Evolutionary conservation across 35 echinoderm and acorn worm species (phyloP).

Genomic region (Patiria miniata): DNA sequence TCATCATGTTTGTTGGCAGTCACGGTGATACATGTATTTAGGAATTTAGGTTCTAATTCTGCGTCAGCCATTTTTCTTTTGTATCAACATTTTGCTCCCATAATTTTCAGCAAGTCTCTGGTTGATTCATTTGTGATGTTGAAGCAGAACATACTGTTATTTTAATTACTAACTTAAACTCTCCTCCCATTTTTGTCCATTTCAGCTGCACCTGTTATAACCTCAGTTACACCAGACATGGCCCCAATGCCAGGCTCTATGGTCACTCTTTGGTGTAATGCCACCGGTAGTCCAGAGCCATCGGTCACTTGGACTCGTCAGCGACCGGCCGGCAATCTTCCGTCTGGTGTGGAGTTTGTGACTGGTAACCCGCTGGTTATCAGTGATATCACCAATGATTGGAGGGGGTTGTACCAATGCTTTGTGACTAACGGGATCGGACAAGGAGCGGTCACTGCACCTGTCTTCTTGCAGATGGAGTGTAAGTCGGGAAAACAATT

Average conservation of each 20-base stretch:
- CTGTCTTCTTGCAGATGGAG: slow-evolving; percentile 21
- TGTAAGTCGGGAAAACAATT: no score
- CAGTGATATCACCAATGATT: neutral
- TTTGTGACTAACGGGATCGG: slow-evolving; percentile 6
- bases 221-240: neutral
- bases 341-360: neutral
- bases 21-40: no score
- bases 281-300: slow-evolving; percentile 23
- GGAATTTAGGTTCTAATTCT: no score
- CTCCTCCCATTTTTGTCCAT: neutral
- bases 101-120: no score
- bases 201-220: slow-evolving; percentile 18
- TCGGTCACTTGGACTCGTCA: neutral
- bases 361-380: neutral
- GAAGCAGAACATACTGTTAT: no score
- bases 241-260: neutral
- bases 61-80: no score
- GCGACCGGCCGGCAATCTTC: neutral
- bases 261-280: neutral
- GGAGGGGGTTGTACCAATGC: slow-evolving; percentile 31
- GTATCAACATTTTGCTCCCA: no score
- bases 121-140: no score
- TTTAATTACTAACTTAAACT: no score
- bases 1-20: no score
- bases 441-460: neutral